phyloP scores from a whole-genome alignment of 1,140 invertebrate species.

The Conopomorpha cramerella region DNA sequence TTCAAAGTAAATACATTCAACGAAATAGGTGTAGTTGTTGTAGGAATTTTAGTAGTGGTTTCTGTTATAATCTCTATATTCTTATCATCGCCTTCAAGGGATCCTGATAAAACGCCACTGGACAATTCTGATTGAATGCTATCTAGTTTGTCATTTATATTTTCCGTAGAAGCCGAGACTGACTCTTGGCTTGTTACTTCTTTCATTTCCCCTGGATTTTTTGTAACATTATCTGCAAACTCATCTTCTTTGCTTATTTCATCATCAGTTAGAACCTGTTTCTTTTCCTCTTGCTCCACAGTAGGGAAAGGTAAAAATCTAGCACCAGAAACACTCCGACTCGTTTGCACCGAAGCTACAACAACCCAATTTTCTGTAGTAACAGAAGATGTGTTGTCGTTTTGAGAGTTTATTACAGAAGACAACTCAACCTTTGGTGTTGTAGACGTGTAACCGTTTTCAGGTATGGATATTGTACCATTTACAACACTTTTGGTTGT shows the following conservation, averaged over 20 bases:
- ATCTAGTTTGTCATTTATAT: slow-evolving; percentile 83
- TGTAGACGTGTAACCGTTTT: slow-evolving; percentile 33
- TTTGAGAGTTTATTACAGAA: slow-evolving; percentile 11
- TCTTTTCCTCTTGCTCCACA: slow-evolving; percentile 72
- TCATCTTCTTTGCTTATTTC: slow-evolving; percentile 26
- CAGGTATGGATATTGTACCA: slow-evolving; percentile 70
- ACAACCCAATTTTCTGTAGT: slow-evolving; percentile 73
- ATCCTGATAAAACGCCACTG: slow-evolving; percentile 72
- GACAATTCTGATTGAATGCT: slow-evolving; percentile 81
- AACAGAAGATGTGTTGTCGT: slow-evolving; percentile 20
- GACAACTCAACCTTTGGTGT: too few relatives aligned
- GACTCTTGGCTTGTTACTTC: slow-evolving; percentile 29
- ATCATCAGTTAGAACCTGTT: slow-evolving; percentile 59
- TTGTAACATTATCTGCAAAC: slow-evolving; percentile 21
- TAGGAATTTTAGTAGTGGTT: slow-evolving; percentile 57
- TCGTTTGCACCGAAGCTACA: slow-evolving; percentile 82
- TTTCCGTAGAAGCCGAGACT: slow-evolving; percentile 69
- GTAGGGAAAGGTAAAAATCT: slow-evolving; percentile 76
- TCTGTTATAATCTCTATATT: slow-evolving; percentile 64
- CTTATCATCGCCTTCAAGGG: slow-evolving; percentile 56
- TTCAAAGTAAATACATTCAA: slow-evolving; percentile 51
- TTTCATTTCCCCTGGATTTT: slow-evolving; percentile 32
- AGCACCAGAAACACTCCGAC: slow-evolving; percentile 80
- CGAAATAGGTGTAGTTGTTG: slow-evolving; percentile 18
- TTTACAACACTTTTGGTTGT: slow-evolving; percentile 80